A percentile compares a stretch with the other conserved stretches of the same genome.
These are phyloP conservation scores for Euura saliciscinereae DNA, from an alignment of 1,140 invertebrate species.

Conservation along the genomic window DNA sequence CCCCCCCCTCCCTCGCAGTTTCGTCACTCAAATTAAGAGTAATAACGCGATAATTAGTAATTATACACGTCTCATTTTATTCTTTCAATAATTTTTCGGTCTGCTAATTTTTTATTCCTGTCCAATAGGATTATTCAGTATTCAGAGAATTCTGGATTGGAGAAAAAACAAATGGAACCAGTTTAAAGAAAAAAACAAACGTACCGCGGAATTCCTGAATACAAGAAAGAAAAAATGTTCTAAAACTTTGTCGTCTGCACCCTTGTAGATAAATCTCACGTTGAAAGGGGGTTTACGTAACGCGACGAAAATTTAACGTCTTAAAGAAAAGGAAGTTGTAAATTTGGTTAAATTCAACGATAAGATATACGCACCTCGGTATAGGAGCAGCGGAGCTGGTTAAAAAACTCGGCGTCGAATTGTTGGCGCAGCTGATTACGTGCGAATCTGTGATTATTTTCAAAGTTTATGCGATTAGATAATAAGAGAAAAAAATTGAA, in stretches of 20 bases:
- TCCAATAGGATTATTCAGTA: too few relatives aligned
- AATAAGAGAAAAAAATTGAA: neutral
- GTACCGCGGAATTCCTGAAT: too few relatives aligned
- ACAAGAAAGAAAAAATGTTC: too few relatives aligned
- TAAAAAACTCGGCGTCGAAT: neutral
- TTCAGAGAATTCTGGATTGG: too few relatives aligned
- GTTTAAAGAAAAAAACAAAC: too few relatives aligned
- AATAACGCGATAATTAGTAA: constrained; percentile 55
- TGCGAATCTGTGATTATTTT: neutral
- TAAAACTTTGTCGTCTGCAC: too few relatives aligned
- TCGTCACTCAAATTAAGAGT: constrained; percentile 54
- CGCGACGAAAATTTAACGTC: neutral
- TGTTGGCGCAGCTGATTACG: neutral
- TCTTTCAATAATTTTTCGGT: neutral
- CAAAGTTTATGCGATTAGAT: neutral
- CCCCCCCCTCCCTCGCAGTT: constrained; percentile 13
- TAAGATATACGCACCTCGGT: neutral
- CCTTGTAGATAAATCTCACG: neutral
- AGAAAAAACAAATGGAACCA: too few relatives aligned
- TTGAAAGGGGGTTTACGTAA: neutral
- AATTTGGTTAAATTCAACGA: neutral
- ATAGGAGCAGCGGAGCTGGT: neutral
- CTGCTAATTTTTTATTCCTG: neutral
- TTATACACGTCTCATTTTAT: constrained; percentile 31
- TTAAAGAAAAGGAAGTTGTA: constrained; percentile 1